Conservation (phyloP, 2,113 vertebrate species). For the Syngnathoides biaculeatus region DNA sequence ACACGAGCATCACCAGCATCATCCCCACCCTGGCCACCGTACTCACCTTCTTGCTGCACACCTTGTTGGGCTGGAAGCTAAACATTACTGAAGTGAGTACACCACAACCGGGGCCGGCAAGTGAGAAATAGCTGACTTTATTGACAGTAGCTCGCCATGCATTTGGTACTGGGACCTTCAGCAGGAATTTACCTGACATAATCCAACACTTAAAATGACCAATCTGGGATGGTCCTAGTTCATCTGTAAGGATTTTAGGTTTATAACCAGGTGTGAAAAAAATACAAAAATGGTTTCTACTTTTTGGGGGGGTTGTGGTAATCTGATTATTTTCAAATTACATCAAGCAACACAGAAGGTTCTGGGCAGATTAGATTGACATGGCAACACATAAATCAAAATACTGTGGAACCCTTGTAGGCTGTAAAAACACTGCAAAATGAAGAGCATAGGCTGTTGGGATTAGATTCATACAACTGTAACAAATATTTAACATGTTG, state of each 20-base stretch:
- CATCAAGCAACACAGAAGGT: neutral
- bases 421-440: too few relatives aligned
- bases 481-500: too few relatives aligned
- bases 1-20: constrained; percentile 56
- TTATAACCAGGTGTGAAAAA: too few relatives aligned
- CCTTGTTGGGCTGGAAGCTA: constrained; percentile 59
- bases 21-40: constrained; percentile 70
- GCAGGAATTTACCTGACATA: too few relatives aligned
- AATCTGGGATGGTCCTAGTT: too few relatives aligned
- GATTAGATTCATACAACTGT: neutral
- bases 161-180: too few relatives aligned
- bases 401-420: too few relatives aligned
- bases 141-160: neutral
- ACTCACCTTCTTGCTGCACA: constrained; percentile 75
- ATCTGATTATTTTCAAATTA: neutral
- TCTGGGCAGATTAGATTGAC: neutral
- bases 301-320: neutral
- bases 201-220: too few relatives aligned
- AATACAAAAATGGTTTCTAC: too few relatives aligned
- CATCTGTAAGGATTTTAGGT: too few relatives aligned
- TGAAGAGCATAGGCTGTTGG: too few relatives aligned
- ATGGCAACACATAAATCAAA: neutral
- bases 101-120: neutral
- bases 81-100: constrained; percentile 69
- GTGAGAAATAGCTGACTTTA: neutral